Evolutionary conservation across 1,140 invertebrate genomes (phyloP), one percentile per base, ranked within the genome.

Genomic region (Ips typographus): DNA sequence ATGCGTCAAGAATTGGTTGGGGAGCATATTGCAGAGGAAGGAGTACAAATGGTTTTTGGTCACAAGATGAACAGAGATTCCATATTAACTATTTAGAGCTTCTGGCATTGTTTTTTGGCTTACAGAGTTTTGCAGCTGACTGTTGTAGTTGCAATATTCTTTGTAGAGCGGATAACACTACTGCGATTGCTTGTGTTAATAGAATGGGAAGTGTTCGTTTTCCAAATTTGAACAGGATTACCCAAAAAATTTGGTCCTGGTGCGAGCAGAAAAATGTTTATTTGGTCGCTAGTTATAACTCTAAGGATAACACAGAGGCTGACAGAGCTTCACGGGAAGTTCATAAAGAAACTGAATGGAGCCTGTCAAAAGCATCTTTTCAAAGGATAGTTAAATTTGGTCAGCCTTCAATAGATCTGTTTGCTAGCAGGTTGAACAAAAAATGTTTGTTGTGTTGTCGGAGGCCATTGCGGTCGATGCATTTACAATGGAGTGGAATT

Each of bases 141-240:
- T n/a, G 58, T 7, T 57, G n/a, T 1, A 65, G 72, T 39, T 75
- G 72, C 49, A 68, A 75, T 52, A 76, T 76, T 53, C 52, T 72
- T 44, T 71, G 72, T 2, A 22, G 64, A 47, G 69, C 75, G 8
- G 74, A 79, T 58, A 77, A 79, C 42, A 75, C 74, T 3, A 78
- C 76, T 22, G 72, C 72, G 0, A 66, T 77, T 0, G 42, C 71
- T 2, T 76, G 74, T 41, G 66, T 77, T 40, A 76, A 75, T 44
- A 72, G 74, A 58, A 76, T 77, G 73, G 76, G 74, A 1, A 64
- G 63, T 8, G 66, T 76, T 37, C 72, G 68, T 42, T 71, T 65
- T 59, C 60, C 64, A 22, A 60, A 71, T 6, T 57, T 78, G 1
- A 74, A 58, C 36, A 37, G 60, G 22, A 40, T 76, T 36, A 37